Base-by-base conservation (phyloP, 1,140 invertebrate species). In the Pseudomyrmex sp. region DNA sequence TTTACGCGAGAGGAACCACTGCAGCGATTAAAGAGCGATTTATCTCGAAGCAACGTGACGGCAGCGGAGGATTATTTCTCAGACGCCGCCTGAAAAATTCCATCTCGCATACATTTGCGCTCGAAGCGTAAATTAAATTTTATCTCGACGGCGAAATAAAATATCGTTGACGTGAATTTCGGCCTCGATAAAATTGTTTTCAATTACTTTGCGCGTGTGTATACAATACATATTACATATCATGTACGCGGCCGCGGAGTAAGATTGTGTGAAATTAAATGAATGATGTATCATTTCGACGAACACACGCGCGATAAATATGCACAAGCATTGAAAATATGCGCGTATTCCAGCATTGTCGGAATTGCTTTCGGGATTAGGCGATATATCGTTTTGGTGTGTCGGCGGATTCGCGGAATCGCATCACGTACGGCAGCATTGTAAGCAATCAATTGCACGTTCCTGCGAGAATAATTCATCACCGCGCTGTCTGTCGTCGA, bases 371-470 rank as follows among this genome's bases (percentile, higher is more conserved):
- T 58, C 54, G 54, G 35, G 54, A 72, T 80, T 80, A 70, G 68
- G 66, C 76, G 54, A 80, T 80, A 79, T 48, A 59, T 80, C 54
- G 54, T 70, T 59, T 59, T 2, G 54, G 13, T 23, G 2, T 69
- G 58, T 69, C 76, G 65, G 44, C 46, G 76, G 48, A 48, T 59
- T 70, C 65, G 76, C 50, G 46, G 63, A 80, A 80, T 80, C 76
- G 66, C 76, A 18, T 80, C 66, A 80, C 76, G 76, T 59, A 80
- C 44, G 66, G 5, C 44, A 56, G 44, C 65, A 80, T 72, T 50
- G 76, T 80, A 80, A 80, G 76, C 76, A 80, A 80, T 80, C 76
- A 80, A 80, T 80, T 80, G n/a, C 76, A 80, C 76, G 66, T 80
- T 70, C 76, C 76, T 72, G 65, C 54, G 76, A 80, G 76, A 80